phyloP scores from a whole-genome alignment of 2,888 invertebrate genomes.

The Diaphora mendica region DNA sequence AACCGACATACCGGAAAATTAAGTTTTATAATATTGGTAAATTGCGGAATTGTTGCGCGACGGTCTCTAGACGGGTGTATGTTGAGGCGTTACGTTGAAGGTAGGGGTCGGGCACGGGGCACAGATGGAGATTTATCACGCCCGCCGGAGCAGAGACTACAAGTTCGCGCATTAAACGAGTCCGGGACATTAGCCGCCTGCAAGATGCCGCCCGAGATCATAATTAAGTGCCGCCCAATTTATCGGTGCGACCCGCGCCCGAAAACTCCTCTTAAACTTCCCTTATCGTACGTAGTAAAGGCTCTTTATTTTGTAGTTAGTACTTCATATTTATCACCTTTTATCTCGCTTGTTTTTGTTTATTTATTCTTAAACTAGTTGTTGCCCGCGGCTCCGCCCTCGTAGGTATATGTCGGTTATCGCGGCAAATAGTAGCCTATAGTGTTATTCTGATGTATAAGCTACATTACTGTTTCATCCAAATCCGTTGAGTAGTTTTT shows the following conservation, averaged over 20 bases:
- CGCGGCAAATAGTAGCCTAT: no score
- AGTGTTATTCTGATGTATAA: no score
- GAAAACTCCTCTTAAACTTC: constrained; percentile 84
- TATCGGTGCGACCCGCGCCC: constrained; percentile 84
- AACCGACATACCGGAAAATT: no score
- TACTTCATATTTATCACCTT: constrained; percentile 77
- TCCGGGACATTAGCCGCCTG: constrained; percentile 85
- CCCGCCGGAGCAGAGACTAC: constrained; percentile 82
- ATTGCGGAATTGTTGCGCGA: constrained; percentile 16
- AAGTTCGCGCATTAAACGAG: constrained; percentile 86
- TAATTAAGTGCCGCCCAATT: constrained; percentile 87
- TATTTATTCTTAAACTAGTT: constrained; percentile 51
- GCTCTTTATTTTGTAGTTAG: constrained; percentile 86
- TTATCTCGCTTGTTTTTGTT: constrained; percentile 65
- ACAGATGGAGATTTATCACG: constrained; percentile 85
- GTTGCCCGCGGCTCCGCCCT: no score
- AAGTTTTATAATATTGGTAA: constrained; percentile 23
- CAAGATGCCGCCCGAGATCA: constrained; percentile 87
- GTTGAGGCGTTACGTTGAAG: constrained; percentile 48
- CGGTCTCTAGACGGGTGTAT: constrained; percentile 48
- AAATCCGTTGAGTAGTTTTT: no score
- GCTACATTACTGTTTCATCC: no score
- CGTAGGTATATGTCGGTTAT: no score
- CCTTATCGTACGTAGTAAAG: constrained; percentile 83
- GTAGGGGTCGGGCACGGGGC: constrained; percentile 64